Conservation (phyloP, 2,797 vertebrate species). For the Sebastes reedi region DNA sequence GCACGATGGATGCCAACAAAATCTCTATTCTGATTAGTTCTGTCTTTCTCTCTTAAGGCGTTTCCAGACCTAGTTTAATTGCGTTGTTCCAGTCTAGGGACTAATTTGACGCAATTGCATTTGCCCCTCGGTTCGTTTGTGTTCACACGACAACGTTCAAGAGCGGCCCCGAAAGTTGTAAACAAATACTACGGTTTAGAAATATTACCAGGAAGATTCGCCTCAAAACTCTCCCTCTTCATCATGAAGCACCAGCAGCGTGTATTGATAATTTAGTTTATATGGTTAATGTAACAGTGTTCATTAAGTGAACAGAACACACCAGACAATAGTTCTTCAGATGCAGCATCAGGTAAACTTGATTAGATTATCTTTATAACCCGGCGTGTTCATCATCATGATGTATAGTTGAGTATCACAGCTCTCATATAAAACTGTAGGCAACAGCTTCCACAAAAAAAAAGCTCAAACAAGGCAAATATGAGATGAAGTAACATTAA, state of each 20-base stretch:
- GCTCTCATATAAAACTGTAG: not conserved
- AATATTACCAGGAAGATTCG: not conserved
- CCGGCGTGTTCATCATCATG: no score
- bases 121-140: not conserved
- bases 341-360: no score
- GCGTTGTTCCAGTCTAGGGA: not conserved
- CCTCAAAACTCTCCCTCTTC: not conserved
- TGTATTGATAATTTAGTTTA: no score
- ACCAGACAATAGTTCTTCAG: no score
- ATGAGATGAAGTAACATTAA: no score
- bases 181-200: not conserved
- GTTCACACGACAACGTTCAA: not conserved
- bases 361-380: no score
- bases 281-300: not conserved
- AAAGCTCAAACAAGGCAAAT: not conserved
- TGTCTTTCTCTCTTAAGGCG: not conserved
- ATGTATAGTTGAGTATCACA: no score
- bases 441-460: not conserved
- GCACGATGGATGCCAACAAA: not conserved
- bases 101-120: not conserved
- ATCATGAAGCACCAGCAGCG: rapidly evolving
- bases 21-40: not conserved
- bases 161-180: not conserved
- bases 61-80: not conserved
- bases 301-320: not conserved